phyloP scores from a whole-genome alignment of 2,113 vertebrate genomes.

The Nycticebus coucang region DNA sequence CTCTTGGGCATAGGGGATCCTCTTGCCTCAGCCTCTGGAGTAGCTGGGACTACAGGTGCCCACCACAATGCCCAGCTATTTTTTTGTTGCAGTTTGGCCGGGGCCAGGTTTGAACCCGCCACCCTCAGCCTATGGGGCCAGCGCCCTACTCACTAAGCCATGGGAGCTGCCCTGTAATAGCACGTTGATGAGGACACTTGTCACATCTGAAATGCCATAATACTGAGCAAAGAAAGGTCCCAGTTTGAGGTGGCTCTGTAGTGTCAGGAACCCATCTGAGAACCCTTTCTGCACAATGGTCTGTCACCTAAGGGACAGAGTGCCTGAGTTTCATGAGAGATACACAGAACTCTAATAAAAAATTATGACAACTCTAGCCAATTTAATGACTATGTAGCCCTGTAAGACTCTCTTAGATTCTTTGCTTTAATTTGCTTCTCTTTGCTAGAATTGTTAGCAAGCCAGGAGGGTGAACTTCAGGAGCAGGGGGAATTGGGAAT shows the following conservation, averaged over 20 bases:
- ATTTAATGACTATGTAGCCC: not conserved
- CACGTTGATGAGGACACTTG: not conserved
- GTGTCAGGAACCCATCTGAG: not conserved
- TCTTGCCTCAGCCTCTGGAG: too few relatives aligned
- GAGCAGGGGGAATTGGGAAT: too few relatives aligned
- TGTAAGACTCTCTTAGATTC: not conserved
- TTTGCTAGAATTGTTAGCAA: not conserved
- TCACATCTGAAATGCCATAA: not conserved
- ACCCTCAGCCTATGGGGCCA: too few relatives aligned
- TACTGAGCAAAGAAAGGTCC: not conserved
- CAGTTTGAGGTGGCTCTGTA: not conserved
- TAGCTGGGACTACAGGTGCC: too few relatives aligned
- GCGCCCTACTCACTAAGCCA: too few relatives aligned
- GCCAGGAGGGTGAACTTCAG: not conserved
- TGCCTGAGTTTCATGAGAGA: not conserved
- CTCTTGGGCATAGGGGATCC: too few relatives aligned
- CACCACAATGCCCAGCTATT: too few relatives aligned
- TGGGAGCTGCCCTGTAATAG: too few relatives aligned
- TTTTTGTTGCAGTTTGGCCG: too few relatives aligned
- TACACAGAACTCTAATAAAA: not conserved
- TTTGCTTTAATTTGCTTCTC: not conserved
- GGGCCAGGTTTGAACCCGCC: too few relatives aligned
- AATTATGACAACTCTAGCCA: not conserved
- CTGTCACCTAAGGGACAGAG: not conserved
- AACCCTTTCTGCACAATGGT: not conserved